phyloP scores from a whole-genome alignment of 2,113 vertebrate species.

The Cnemophilus loriae region DNA sequence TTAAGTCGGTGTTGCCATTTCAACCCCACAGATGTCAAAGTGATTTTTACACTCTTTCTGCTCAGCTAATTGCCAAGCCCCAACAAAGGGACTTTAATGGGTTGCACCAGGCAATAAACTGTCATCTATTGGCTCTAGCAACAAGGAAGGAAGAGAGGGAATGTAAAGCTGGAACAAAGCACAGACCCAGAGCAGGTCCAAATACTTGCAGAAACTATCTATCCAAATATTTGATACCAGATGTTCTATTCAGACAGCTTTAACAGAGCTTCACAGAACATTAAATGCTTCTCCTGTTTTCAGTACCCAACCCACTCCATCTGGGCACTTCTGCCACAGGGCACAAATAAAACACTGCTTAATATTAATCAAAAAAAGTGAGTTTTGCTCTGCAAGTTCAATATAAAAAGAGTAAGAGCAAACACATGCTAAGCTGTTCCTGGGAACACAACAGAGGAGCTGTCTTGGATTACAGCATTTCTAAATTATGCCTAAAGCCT shows the following conservation, averaged over 20 bases:
- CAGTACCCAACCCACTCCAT: not conserved
- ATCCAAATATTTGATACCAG: slow-evolving; percentile 19
- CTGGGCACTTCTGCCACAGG: slow-evolving; percentile 14
- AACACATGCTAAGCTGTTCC: slow-evolving; percentile 2
- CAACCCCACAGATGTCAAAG: not conserved
- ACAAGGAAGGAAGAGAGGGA: not conserved
- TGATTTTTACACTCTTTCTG: slow-evolving; percentile 6
- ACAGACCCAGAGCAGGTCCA: slow-evolving; percentile 10
- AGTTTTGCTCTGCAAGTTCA: not conserved
- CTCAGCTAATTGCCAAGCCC: not conserved
- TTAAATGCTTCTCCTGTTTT: not conserved
- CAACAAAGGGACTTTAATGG: not conserved
- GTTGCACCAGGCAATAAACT: slow-evolving; percentile 26
- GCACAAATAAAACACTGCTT: not conserved
- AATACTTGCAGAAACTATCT: not conserved
- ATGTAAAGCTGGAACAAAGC: slow-evolving; percentile 34
- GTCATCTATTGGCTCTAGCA: not conserved
- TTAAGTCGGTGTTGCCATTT: not conserved
- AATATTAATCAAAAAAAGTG: slow-evolving; percentile 1
- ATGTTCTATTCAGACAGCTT: slow-evolving; percentile 27
- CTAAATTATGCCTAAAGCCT: not conserved
- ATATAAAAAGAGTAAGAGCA: slow-evolving; percentile 2
- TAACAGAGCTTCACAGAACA: not conserved
- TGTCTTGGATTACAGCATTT: not conserved
- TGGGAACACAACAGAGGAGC: not conserved